Evolutionary conservation across 2,888 invertebrate genomes (phyloP).

Genomic region (Ectobius pallidus): DNA sequence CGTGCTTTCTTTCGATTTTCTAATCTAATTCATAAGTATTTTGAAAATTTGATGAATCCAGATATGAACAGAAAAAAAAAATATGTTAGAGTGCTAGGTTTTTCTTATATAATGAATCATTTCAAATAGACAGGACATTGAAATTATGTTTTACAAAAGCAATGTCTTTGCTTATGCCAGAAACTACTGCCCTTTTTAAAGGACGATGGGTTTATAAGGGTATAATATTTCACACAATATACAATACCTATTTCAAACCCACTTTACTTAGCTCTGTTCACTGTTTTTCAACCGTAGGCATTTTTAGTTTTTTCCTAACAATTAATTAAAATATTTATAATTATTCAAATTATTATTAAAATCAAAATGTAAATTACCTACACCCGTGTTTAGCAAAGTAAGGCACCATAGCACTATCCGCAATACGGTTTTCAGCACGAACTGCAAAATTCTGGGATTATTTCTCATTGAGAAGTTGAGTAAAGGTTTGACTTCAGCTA

Average conservation of each 20-base stretch:
- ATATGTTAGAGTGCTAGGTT: too few relatives aligned
- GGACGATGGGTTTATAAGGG: background rate
- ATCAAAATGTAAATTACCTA: background rate
- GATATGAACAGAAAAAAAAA: too few relatives aligned
- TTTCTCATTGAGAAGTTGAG: slow-evolving; percentile 46
- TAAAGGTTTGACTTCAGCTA: slow-evolving; percentile 48
- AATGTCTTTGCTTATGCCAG: too few relatives aligned
- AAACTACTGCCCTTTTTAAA: background rate
- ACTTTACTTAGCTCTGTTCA: background rate
- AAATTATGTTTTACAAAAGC: background rate
- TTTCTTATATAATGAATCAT: too few relatives aligned
- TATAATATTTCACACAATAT: too few relatives aligned
- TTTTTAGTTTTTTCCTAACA: background rate
- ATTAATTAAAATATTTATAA: too few relatives aligned
- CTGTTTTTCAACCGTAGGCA: background rate
- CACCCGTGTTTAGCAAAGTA: background rate
- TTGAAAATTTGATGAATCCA: too few relatives aligned
- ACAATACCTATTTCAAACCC: too few relatives aligned
- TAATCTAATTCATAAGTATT: too few relatives aligned
- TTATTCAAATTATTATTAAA: too few relatives aligned
- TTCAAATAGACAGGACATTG: too few relatives aligned
- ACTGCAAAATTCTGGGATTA: slow-evolving; percentile 35
- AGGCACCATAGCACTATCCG: background rate
- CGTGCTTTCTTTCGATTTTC: background rate
- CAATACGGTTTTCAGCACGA: background rate